These are phyloP conservation scores for Apocrypta bakeri DNA, from an alignment of 1,140 invertebrate genomes.

Conservation along the genomic window DNA sequence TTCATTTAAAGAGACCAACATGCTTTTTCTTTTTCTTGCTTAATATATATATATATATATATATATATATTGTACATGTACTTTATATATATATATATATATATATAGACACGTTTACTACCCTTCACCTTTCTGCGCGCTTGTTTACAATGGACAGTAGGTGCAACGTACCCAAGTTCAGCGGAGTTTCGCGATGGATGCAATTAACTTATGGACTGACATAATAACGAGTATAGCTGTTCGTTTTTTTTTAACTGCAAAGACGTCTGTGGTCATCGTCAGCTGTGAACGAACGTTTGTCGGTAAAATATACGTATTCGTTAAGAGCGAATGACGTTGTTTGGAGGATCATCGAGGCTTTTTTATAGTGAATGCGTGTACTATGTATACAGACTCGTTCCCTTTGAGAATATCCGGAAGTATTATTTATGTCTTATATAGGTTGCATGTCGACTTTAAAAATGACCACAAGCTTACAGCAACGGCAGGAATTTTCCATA, in stretches of 20 bases:
- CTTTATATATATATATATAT: not conserved
- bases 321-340: too few relatives aligned
- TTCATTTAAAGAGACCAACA: slow-evolving; percentile 1
- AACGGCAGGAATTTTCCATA: not conserved
- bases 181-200: not conserved
- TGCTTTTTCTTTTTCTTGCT: not conserved
- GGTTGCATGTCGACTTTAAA: too few relatives aligned
- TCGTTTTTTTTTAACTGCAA: not conserved
- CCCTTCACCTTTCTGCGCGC: slow-evolving; percentile 21
- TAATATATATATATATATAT: too few relatives aligned
- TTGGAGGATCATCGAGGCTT: not conserved
- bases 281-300: not conserved
- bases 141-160: not conserved
- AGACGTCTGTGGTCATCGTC: not conserved
- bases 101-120: not conserved
- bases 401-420: too few relatives aligned
- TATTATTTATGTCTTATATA: too few relatives aligned
- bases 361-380: too few relatives aligned
- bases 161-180: not conserved
- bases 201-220: not conserved
- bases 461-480: not conserved
- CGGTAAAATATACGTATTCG: too few relatives aligned
- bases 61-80: too few relatives aligned
- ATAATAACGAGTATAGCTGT: not conserved
- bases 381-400: too few relatives aligned